Evolutionary conservation across 1,140 invertebrate species (phyloP), one percentile per base, ranked within the genome.

Genomic region (Bombus vancouverensis): DNA sequence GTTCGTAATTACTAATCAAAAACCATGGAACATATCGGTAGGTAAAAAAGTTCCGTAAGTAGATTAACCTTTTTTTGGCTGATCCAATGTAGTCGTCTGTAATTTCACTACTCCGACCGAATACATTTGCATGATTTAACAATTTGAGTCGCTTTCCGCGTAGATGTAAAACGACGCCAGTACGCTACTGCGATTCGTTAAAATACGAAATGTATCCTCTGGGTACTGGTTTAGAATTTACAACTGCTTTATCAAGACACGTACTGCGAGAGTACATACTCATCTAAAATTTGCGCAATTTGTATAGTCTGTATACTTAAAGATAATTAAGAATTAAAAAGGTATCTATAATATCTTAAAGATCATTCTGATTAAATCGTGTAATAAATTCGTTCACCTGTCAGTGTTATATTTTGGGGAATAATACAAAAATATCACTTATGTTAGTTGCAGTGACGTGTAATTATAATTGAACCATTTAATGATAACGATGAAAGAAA

Each of bases 41-140:
- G 37, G 39, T 71, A 12, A 39, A 71, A 71, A 39, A n/a, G 37
- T 71, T 39, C 0, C 25, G 59, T n/a, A 62, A 62, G 34, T 39
- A 39, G 66, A 68, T 68, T 68, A 68, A 34, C 66, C 66, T 25
- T 39, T 37, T 39, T 37, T 39, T 39, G 10, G 37, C 37, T 25
- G 37, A 13, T 39, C 70, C 34, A 71, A 39, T 39, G n/a, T 39
- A 37, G 37, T 39, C 34, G 25, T 71, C 70, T 28, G 70, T 37
- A 22, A 71, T 71, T 71, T 71, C 70, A 39, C 22, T 71, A 28
- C 25, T 28, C 37, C 25, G 37, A 8, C 37, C 37, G 34, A 71
- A 71, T 39, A 71, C n/a, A 71, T 71, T 71, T 39, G 70, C 70
- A 71, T 71, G 70, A 39, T 39, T 71, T 71, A 71, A 71, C 70